These are phyloP conservation scores for Botia kubotai DNA, from an alignment of 2,797 vertebrate species.

Conservation along the genomic window DNA sequence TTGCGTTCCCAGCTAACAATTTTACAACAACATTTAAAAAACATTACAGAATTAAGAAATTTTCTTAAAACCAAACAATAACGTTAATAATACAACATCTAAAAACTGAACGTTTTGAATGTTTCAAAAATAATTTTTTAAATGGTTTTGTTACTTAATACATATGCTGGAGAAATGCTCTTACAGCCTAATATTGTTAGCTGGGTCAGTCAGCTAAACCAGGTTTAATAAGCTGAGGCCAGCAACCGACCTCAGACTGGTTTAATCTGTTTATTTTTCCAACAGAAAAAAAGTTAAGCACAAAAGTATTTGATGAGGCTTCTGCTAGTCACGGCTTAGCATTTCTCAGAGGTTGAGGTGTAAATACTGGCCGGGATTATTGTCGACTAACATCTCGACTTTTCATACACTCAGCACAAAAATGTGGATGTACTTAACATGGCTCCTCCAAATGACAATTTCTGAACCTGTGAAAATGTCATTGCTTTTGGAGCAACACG, in stretches of 20 bases:
- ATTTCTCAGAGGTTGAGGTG: conserved; percentile 41
- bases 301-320: not conserved
- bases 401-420: conserved; percentile 56
- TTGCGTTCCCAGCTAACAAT: conserved; percentile 29
- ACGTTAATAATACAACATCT: too few species aligned
- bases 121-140: too few species aligned
- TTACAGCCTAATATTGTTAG: too few species aligned
- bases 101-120: too few species aligned
- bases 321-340: not conserved
- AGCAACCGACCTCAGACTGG: not conserved
- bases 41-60: too few species aligned
- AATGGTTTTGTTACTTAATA: too few species aligned
- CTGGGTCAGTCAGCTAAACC: not conserved
- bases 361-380: conserved; percentile 49
- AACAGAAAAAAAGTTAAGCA: conserved; percentile 34
- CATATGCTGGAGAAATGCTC: not conserved
- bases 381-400: conserved; percentile 45
- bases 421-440: conserved; percentile 54
- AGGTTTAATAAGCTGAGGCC: conserved; percentile 5
- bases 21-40: too few species aligned
- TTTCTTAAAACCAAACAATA: too few species aligned
- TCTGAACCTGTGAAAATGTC: conserved; percentile 66
- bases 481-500: conserved; percentile 66
- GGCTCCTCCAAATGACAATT: conserved; percentile 64
- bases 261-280: not conserved